Conservation (phyloP, 2,113 vertebrate genomes). For the Sphyrna mokarran region DNA sequence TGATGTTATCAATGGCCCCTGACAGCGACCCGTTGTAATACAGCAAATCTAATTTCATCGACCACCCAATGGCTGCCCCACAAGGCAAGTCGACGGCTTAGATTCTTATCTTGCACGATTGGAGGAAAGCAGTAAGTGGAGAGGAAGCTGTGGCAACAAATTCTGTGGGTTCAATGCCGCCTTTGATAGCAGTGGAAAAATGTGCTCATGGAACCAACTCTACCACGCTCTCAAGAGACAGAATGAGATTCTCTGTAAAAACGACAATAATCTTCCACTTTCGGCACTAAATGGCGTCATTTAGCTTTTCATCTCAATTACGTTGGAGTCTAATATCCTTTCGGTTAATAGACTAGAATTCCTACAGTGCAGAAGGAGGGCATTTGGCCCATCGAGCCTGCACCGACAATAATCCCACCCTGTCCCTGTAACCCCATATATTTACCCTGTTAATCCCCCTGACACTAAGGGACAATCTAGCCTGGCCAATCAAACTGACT, state of each 20-base stretch:
- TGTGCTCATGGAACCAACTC: no score
- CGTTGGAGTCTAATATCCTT: not conserved
- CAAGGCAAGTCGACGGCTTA: not conserved
- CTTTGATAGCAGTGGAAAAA: not conserved
- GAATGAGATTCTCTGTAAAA: not conserved
- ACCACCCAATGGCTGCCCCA: not conserved
- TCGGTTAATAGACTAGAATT: no score
- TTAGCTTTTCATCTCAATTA: not conserved
- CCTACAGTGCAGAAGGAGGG: no score
- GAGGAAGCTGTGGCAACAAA: not conserved
- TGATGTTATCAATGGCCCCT: conserved; percentile 18
- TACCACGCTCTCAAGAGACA: not conserved
- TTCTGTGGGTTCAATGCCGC: not conserved
- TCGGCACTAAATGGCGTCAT: not conserved
- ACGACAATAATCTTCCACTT: not conserved
- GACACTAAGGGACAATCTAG: no score
- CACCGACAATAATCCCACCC: no score
- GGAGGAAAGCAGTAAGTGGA: not conserved
- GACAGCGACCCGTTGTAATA: not conserved
- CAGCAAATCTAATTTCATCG: conserved; percentile 1
- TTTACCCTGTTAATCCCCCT: no score
- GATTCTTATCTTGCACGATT: not conserved
- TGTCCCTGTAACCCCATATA: no score
- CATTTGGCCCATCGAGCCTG: no score
- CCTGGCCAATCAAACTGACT: no score